Base-by-base conservation (phyloP, 64 coral and sea anemone genomes). In the Pocillopora damicornis region DNA sequence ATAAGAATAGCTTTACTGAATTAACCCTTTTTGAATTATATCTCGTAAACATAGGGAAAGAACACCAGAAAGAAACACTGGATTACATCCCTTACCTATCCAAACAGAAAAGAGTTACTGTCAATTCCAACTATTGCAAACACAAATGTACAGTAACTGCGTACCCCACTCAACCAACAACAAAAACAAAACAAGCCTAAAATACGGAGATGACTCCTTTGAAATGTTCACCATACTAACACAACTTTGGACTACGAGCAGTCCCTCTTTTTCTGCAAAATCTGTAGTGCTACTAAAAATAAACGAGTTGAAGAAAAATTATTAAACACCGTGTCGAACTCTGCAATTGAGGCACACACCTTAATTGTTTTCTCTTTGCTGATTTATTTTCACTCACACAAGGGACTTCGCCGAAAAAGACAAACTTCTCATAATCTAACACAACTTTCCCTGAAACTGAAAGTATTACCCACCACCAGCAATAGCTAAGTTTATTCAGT, bases 391-490 rank as follows among this genome's bases (percentile, higher is more conserved):
- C 61, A 63, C 8, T 17, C 12, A 9, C 61, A 63, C 1, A 9
- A 63, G 12, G 17, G 8, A 63, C 61, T 63, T 63, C 37, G 15
- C 75, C 38, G 56, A 77, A 56, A 77, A 42, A 77, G 36, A 77
- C 14, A 77, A 77, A 77, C 75, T 51, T 77, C 75, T 77, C 75
- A 77, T 57, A 77, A 38, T 77, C 0, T 77, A 77, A 77, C 37
- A 56, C 75, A 77, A 9, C 35, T 77, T 77, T 77, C 75, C 75
- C 37, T 77, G 36, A 77, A 77, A 77, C 56, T 77, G 35, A 77
- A 77, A 77, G 56, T 77, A 77, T 77, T 77, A 77, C 75, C 75
- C 1, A 77, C 75, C 75, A 77, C 75, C 75, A 51, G 35, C 75
- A 77, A 30, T 30, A 30, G 30, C 30, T 30, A 30, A 30, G 30